Base-by-base conservation (phyloP, 1,140 invertebrate genomes). In the Aricia agestis region DNA sequence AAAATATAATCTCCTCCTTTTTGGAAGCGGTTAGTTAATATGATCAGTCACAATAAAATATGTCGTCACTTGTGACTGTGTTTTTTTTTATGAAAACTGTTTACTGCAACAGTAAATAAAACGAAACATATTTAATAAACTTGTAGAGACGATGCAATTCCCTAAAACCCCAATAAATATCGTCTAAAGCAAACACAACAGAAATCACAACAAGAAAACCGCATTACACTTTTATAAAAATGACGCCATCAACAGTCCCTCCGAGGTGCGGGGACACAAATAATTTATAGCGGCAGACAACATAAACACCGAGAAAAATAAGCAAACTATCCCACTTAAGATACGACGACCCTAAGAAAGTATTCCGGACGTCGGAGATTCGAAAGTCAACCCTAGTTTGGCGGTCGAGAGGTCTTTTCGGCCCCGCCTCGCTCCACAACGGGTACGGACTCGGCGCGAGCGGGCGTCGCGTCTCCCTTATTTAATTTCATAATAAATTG, bases 401-500 rank as follows among this genome's bases (percentile, higher is more conserved):
- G 66, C 71, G 52, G 59, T 67, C 57, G 70, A 76, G 77, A 77
- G 78, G 80, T 80, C 80, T 76, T 84, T 82, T 77, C 68, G 71
- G 73, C 77, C 72, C 74, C 70, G 74, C 25, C 25, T 1, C 25
- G 3, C 25, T 25, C 25, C 68, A 80, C 84, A 81, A 87, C 87
- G 80, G 83, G 82, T 89, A 89, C 89, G 89, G 85, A 89, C 89
- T 89, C 84, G 74, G 78, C 72, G 74, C 74, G 70, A 78, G 77
- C 78, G 73, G 77, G 82, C 81, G 79, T 83, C 82, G 82, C 81
- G 79, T 83, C 82, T 80, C 82, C 84, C 82, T 88, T 91, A 87
- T 91, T 89, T 91, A 91, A 89, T 90, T 89, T 90, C 82, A 85
- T 87, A 85, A 88, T 90, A 90, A 90, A 90, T 90, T 89, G 88